phyloP scores from a whole-genome alignment of 2,888 invertebrate genomes.

The Cheilosia impressa region DNA sequence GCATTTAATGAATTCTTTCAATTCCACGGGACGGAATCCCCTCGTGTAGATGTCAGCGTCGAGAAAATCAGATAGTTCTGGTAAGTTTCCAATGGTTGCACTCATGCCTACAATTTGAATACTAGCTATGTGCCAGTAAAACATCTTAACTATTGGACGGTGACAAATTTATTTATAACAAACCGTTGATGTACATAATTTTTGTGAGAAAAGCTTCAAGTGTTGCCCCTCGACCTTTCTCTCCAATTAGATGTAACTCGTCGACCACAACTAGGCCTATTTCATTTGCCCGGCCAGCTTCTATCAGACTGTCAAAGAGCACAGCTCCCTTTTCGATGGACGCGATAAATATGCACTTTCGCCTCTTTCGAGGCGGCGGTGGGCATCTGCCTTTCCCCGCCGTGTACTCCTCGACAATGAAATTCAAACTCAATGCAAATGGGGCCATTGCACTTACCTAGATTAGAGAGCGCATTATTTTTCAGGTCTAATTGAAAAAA shows the following conservation, averaged over 20 bases:
- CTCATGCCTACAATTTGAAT: constrained; percentile 98
- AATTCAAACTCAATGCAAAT: constrained; percentile 94
- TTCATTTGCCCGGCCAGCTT: constrained; percentile 89
- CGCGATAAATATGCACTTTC: constrained; percentile 93
- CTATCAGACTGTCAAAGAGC: constrained; percentile 93
- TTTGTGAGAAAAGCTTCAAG: constrained; percentile 94
- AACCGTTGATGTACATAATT: constrained; percentile 88
- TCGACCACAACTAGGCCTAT: constrained; percentile 93
- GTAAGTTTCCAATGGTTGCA: constrained; percentile 96
- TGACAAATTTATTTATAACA: constrained; percentile 68
- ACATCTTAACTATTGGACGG: not conserved
- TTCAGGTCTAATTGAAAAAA: not conserved
- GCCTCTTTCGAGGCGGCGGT: constrained; percentile 89
- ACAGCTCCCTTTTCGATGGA: constrained; percentile 97
- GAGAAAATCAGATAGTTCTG: constrained; percentile 91
- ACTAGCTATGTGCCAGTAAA: constrained; percentile 83
- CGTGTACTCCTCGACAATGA: constrained; percentile 97
- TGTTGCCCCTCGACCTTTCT: constrained; percentile 92
- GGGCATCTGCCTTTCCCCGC: constrained; percentile 96
- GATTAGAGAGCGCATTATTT: not conserved
- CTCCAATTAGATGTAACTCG: constrained; percentile 97
- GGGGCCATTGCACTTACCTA: constrained; percentile 87
- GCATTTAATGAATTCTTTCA: constrained; percentile 93
- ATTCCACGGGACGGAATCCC: constrained; percentile 94
- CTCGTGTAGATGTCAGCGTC: constrained; percentile 91